Evolutionary conservation across 1,140 invertebrate species (phyloP).

Genomic region (Euborellia annulipes): DNA sequence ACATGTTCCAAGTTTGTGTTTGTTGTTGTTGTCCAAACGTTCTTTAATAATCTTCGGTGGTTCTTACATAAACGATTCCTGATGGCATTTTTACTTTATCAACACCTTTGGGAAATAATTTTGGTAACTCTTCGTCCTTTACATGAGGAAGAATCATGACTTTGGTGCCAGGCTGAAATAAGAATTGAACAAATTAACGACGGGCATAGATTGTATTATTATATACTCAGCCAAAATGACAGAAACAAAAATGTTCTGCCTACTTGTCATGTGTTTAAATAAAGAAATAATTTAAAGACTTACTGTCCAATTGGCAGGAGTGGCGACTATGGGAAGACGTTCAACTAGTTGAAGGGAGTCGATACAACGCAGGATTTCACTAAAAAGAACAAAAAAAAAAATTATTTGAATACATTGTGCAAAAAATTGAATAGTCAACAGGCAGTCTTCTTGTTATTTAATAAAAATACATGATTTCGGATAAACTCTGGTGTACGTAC

Average conservation of each 20-base stretch:
- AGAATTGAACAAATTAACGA: neutral
- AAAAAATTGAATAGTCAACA: constrained; percentile 3
- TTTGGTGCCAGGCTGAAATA: constrained; percentile 46
- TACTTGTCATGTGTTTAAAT: no score
- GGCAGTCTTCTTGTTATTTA: neutral
- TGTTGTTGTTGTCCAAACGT: no score
- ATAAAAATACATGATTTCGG: no score
- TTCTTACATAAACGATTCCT: constrained; percentile 60
- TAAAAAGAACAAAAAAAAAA: constrained; percentile 32
- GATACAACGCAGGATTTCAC: constrained; percentile 76
- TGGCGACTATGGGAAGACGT: constrained; percentile 51
- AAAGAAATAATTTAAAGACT: no score
- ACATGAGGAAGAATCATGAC: constrained; percentile 71
- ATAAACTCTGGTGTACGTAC: no score
- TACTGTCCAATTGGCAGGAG: constrained; percentile 78
- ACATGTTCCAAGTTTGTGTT: no score
- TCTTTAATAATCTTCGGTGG: constrained; percentile 52
- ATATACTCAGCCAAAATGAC: no score
- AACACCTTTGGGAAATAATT: constrained; percentile 56
- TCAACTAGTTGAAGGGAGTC: constrained; percentile 77
- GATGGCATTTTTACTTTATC: constrained; percentile 57
- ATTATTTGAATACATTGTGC: constrained; percentile 3
- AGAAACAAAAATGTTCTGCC: no score
- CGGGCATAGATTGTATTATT: no score
- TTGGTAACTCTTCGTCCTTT: constrained; percentile 47